Conservation (phyloP, 2,113 vertebrate genomes). For the Coreoperca whiteheadi region DNA sequence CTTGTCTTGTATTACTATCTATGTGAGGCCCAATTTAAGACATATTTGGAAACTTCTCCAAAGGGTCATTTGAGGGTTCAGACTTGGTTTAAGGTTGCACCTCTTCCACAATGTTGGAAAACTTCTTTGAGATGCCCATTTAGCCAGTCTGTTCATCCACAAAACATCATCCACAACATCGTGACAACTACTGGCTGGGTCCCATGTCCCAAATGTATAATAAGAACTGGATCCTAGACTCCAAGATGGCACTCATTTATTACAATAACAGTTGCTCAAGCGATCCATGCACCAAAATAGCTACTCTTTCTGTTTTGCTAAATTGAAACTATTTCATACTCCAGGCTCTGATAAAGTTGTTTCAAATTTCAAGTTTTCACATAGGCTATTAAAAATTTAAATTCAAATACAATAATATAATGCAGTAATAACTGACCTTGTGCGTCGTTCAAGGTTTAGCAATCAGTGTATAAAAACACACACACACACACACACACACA, state of each 20-base stretch:
- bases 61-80: not conserved
- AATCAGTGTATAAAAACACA: too few species aligned
- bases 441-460: not conserved
- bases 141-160: too few species aligned
- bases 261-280: not conserved
- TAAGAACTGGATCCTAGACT: not conserved
- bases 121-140: too few species aligned
- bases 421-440: not conserved
- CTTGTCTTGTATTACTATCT: conserved; percentile 22
- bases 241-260: not conserved
- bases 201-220: too few species aligned
- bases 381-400: not conserved
- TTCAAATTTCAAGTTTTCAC: not conserved
- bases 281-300: not conserved
- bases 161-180: too few species aligned
- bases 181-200: too few species aligned
- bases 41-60: not conserved
- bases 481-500: too few species aligned
- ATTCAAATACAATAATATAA: not conserved
- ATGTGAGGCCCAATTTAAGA: not conserved
- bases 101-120: not conserved
- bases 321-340: not conserved
- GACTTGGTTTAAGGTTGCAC: not conserved
- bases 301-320: not conserved
- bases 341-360: not conserved